A percentile compares a stretch with the other conserved stretches of the same genome.
phyloP scores from a whole-genome alignment of 2,113 vertebrate genomes.

The Gnathonemus echidnorhynchus region DNA sequence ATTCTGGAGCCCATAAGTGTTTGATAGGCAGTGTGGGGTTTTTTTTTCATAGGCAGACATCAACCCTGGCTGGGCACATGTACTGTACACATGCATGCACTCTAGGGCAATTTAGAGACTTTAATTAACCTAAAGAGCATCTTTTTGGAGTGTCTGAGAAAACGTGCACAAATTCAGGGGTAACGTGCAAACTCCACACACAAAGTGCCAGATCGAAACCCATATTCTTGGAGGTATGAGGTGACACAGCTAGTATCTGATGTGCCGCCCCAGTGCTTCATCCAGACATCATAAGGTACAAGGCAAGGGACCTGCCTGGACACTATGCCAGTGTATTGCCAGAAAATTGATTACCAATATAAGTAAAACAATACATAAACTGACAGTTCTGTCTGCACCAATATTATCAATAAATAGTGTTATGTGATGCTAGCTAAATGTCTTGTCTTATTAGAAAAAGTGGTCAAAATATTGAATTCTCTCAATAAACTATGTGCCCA shows the following conservation, averaged over 20 bases:
- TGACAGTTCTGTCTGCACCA: not conserved
- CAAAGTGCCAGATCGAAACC: not conserved
- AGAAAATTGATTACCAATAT: not conserved
- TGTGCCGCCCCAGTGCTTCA: not conserved
- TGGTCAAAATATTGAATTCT: not conserved
- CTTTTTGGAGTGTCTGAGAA: not conserved
- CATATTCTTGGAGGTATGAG: not conserved
- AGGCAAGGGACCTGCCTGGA: not conserved
- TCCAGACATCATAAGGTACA: not conserved
- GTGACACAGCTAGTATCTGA: not conserved
- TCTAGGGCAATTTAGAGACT: not conserved
- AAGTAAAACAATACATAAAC: not conserved
- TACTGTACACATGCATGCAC: not conserved
- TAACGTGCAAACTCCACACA: not conserved
- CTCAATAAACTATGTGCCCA: not conserved
- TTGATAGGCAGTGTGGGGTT: not conserved
- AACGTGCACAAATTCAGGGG: not conserved
- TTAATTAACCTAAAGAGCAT: not conserved
- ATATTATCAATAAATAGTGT: not conserved
- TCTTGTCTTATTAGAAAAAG: not conserved
- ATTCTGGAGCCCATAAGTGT: not conserved
- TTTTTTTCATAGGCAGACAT: not conserved
- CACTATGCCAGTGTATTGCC: not conserved
- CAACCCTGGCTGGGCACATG: not conserved
- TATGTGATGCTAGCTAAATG: not conserved